Conservation (phyloP, 2,113 vertebrate genomes). For the Poecilia latipinna region DNA sequence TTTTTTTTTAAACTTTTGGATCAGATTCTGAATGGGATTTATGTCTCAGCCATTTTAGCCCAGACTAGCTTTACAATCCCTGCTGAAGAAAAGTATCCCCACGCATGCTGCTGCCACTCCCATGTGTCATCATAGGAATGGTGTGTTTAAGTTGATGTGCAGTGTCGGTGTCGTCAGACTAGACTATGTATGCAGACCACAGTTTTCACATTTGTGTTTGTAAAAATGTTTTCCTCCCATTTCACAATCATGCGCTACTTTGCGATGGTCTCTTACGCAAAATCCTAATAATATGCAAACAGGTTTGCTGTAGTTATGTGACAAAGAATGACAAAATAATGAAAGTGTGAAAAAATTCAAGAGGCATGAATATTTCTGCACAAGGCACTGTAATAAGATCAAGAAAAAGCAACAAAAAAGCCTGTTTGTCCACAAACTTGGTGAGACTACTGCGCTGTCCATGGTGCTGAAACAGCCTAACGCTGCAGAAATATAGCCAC, state of each 20-base stretch:
- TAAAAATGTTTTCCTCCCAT: not conserved
- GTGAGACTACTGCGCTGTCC: constrained; percentile 62
- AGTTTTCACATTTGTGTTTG: not conserved
- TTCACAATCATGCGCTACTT: not conserved
- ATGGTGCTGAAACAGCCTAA: constrained; percentile 66
- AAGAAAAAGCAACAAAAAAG: not conserved
- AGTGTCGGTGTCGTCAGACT: not conserved
- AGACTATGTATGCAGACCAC: no score
- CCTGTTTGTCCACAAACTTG: not conserved
- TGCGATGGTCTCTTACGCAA: not conserved
- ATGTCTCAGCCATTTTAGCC: not conserved
- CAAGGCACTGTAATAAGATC: not conserved
- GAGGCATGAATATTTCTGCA: not conserved
- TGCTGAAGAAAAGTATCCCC: not conserved
- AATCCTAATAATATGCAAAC: not conserved
- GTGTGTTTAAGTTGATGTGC: not conserved
- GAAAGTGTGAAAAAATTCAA: not conserved
- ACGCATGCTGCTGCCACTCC: not conserved
- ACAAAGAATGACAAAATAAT: not conserved
- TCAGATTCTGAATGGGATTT: not conserved
- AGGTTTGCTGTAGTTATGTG: not conserved
- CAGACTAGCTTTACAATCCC: not conserved
- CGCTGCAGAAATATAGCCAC: constrained; percentile 12
- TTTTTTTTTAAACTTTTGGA: no score
- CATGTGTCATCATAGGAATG: not conserved